Evolutionary conservation across 1,140 invertebrate species (phyloP).

Genomic region (Gyrodactylus bullatarudis): DNA sequence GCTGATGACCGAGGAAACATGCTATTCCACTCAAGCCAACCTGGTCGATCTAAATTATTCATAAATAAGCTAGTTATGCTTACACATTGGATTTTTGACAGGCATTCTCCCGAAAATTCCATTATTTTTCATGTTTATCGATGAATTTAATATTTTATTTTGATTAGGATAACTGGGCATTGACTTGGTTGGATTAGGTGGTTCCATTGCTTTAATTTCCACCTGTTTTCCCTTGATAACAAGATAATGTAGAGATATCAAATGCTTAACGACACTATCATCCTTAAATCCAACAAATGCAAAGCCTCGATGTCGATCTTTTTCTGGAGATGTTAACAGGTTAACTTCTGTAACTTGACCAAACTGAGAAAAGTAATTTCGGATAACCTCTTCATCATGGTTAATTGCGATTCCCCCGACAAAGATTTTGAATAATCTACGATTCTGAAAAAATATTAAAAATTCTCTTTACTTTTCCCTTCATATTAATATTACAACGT

Average conservation of each 20-base stretch:
- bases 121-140: background rate
- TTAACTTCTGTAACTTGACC: slow-evolving; percentile 7
- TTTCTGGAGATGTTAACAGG: slow-evolving; percentile 3
- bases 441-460: too few relatives aligned
- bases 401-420: slow-evolving; percentile 4
- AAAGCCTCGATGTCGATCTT: slow-evolving; percentile 7
- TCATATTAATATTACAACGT: slow-evolving; percentile 4
- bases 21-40: background rate
- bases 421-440: slow-evolving; percentile 6
- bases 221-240: slow-evolving; percentile 5
- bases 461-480: too few relatives aligned
- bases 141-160: background rate
- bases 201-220: slow-evolving; percentile 7
- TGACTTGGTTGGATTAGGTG: background rate
- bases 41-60: background rate
- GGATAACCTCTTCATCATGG: slow-evolving; percentile 1
- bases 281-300: slow-evolving; percentile 7
- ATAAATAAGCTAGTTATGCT: background rate
- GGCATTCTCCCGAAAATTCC: background rate
- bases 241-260: background rate
- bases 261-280: background rate
- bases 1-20: background rate
- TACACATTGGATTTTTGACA: background rate
- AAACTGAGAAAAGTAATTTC: slow-evolving; percentile 5
- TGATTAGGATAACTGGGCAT: background rate